These are phyloP conservation scores for Chromobotia macracanthus DNA, from an alignment of 2,797 vertebrate genomes.

Conservation along the genomic window DNA sequence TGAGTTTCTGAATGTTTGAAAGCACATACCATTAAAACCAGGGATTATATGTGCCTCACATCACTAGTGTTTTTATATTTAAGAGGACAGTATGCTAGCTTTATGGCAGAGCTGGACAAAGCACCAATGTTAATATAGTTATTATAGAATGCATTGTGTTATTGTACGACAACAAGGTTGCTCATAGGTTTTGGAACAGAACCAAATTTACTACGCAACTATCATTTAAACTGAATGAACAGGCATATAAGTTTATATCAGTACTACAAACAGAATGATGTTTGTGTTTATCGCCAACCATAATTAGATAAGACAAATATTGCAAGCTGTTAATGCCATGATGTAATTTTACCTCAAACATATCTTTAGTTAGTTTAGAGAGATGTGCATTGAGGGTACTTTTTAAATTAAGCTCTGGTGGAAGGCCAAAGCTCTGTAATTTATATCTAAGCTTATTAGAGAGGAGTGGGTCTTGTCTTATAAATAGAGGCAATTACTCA, in stretches of 20 bases:
- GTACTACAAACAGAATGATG: not conserved
- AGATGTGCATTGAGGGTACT: slow-evolving; percentile 57
- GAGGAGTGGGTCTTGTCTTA: slow-evolving; percentile 72
- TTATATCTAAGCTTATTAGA: slow-evolving; percentile 77
- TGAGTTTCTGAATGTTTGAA: slow-evolving; percentile 32
- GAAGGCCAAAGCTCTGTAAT: slow-evolving; percentile 70
- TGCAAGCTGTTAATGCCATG: slow-evolving; percentile 24
- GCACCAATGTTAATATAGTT: slow-evolving; percentile 41
- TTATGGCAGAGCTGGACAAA: not conserved
- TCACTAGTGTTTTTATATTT: slow-evolving; percentile 43
- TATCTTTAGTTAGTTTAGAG: slow-evolving; percentile 62
- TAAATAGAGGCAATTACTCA: slow-evolving; percentile 78
- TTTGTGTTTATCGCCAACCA: slow-evolving; percentile 13
- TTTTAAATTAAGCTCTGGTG: slow-evolving; percentile 66
- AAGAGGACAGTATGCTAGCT: not conserved
- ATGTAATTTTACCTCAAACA: slow-evolving; percentile 42
- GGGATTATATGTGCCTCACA: slow-evolving; percentile 44
- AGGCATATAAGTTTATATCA: not conserved
- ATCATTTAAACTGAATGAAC: not conserved
- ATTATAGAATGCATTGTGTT: slow-evolving; percentile 11
- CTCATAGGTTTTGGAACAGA: not conserved
- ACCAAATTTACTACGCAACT: not conserved
- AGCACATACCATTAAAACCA: slow-evolving; percentile 41
- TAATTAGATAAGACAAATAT: slow-evolving; percentile 2
- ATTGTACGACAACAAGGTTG: not conserved